Base-by-base conservation (phyloP, 1,140 invertebrate species). In the Proales similis region DNA sequence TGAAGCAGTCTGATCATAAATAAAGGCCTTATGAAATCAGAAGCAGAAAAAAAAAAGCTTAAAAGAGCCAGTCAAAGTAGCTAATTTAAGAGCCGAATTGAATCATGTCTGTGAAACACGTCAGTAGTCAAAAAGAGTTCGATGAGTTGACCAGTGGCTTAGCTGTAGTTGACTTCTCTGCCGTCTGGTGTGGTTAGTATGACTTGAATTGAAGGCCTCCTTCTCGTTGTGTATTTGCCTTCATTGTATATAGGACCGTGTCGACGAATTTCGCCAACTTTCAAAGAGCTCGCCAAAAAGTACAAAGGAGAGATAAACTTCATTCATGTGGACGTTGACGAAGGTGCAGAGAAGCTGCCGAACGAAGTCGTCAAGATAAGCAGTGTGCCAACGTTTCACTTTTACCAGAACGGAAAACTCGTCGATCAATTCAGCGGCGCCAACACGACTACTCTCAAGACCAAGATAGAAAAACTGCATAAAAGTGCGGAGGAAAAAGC, bases 271-370 rank as follows among this genome's bases (percentile, higher is more conserved):
- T 36, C 39, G 4, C 51, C 51, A 12, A 3, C 30, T 26, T 57
- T 57, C 14, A 57, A 57, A 22, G 33, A 57, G n/a, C 45, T 57
- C 9, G 51, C 51, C n/a, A 57, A 57, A 42, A 42, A 57, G 24
- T n/a, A n/a, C n/a, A 57, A 57, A 27, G 26, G 26, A 3, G n/a
- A 38, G 9, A 24, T 57, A 4, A 57, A 57, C n/a, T 57, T 57
- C 19, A 26, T 57, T 42, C 51, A 57, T 26, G 20, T 57, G 3
- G 51, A 57, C 20, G 36, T 57, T 26, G 51, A 57, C 12, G 51
- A 57, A 2, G 36, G 26, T 4, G 20, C 7, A 6, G 51, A 57
- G 27, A 26, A 22, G 19, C 39, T 57, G 51, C 33, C 33, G 12
- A 57, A 42, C 32, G 51, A 57, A 42, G 39, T 57, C n/a, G 19